Conservation (phyloP, 2,113 vertebrate species). For the Sula dactylatra region DNA sequence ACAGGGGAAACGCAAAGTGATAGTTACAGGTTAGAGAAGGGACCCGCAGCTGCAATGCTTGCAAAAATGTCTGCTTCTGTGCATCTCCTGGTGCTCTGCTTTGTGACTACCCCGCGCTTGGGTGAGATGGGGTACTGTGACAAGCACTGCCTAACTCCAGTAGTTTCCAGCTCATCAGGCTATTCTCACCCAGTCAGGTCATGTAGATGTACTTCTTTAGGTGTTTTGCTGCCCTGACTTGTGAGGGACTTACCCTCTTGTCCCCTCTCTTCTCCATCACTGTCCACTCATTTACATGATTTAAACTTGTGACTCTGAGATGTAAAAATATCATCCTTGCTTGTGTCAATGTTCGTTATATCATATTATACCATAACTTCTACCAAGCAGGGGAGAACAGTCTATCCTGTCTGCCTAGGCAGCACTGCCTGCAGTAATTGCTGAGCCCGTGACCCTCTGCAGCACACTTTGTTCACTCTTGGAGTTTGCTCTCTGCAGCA, state of each 20-base stretch:
- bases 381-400: background rate
- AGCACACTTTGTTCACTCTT: background rate
- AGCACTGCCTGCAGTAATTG: background rate
- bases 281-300: too few relatives aligned
- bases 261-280: background rate
- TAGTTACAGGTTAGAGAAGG: background rate
- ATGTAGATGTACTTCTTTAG: fast-evolving
- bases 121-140: background rate
- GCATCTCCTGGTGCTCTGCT: background rate
- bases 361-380: background rate
- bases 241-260: background rate
- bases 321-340: background rate
- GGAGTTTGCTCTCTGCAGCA: background rate
- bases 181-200: background rate
- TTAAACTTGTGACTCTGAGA: background rate
- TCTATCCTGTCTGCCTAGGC: background rate
- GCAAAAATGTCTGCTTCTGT: background rate
- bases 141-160: background rate
- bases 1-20: background rate
- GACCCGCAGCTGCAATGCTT: background rate
- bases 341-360: background rate
- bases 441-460: background rate
- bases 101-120: background rate
- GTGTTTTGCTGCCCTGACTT: background rate
- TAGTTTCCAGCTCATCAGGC: background rate